Conservation (phyloP, 2,888 invertebrate species). For the Lamellibrachia satsuma region DNA sequence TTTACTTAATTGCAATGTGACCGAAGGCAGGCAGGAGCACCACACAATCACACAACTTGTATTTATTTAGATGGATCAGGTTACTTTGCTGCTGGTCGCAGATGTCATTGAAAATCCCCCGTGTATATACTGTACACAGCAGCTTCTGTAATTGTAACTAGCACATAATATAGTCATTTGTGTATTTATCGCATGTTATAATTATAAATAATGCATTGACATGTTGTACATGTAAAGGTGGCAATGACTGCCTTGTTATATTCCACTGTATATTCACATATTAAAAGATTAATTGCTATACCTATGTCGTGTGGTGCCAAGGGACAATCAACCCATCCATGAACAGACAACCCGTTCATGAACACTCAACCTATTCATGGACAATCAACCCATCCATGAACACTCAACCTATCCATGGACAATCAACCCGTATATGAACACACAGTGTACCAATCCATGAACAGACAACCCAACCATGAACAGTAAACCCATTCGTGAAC, state of each 20-base stretch:
- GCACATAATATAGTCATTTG: neutral
- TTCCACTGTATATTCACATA: slow-evolving; percentile 17
- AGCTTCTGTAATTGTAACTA: slow-evolving; percentile 13
- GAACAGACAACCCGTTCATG: too few relatives aligned
- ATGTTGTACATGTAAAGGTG: neutral
- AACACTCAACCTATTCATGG: neutral
- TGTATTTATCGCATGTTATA: slow-evolving; percentile 6
- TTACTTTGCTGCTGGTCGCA: neutral
- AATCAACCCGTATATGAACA: too few relatives aligned
- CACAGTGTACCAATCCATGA: too few relatives aligned
- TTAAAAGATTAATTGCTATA: slow-evolving; percentile 6
- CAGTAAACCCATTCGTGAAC: too few relatives aligned
- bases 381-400: neutral
- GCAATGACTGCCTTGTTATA: neutral
- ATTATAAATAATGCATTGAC: neutral
- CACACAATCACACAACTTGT: neutral
- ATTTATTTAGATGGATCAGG: neutral
- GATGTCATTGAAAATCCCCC: neutral
- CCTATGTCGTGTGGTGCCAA: neutral
- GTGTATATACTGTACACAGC: neutral
- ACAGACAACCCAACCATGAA: too few relatives aligned
- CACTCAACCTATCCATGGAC: too few relatives aligned
- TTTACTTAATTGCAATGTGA: neutral
- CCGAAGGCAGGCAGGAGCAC: neutral
- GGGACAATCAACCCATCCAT: neutral